Evolutionary conservation across 2,888 invertebrate genomes (phyloP).

Genomic region (Nomada fabriciana): DNA sequence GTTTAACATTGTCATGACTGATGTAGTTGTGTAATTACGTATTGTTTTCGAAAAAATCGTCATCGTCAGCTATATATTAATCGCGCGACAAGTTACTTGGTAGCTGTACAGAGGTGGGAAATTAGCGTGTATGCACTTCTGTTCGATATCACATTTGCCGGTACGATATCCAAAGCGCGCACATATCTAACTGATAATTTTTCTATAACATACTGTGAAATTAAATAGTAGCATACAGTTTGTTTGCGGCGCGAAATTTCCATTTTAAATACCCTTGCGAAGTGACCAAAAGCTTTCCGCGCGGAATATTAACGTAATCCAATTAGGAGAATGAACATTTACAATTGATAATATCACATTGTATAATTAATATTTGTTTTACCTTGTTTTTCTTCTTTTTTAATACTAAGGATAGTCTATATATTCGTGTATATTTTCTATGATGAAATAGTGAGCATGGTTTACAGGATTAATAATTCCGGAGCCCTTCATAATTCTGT

Average conservation of each 20-base stretch:
- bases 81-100: not conserved
- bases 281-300: not conserved
- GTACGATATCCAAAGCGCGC: not conserved
- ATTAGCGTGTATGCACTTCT: not conserved
- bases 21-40: not conserved
- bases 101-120: not conserved
- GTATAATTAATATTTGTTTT: not conserved
- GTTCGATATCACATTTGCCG: not conserved
- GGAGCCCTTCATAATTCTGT: not conserved
- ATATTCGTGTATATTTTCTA: not conserved
- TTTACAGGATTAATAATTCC: not conserved
- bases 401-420: not conserved
- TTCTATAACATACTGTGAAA: not conserved
- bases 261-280: not conserved
- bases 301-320: no score
- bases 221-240: not conserved
- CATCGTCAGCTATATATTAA: not conserved
- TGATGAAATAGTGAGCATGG: not conserved
- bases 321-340: not conserved
- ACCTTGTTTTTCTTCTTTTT: no score
- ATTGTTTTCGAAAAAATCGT: not conserved
- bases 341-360: not conserved
- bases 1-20: constrained; percentile 23
- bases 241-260: not conserved
- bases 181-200: not conserved